Conservation (phyloP, 2,797 vertebrate species). For the Catostomus latipinnis region DNA sequence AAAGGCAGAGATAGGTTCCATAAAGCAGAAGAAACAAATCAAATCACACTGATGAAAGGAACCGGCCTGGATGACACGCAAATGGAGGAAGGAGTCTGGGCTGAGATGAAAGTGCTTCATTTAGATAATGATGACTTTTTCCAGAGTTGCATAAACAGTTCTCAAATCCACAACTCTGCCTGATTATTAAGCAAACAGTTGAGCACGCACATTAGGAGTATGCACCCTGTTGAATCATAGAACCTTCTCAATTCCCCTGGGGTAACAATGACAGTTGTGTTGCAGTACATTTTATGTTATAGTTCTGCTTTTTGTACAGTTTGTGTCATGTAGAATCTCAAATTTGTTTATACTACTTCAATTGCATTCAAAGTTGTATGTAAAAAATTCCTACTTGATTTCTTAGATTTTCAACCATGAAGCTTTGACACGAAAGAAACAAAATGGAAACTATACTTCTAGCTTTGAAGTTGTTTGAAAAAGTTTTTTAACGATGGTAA, state of each 20-base stretch:
- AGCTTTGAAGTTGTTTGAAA: too few relatives aligned
- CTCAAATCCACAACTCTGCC: conserved; percentile 46
- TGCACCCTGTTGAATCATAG: not conserved
- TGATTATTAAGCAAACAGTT: conserved; percentile 53
- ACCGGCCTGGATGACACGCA: conserved; percentile 50
- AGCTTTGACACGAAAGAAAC: too few relatives aligned
- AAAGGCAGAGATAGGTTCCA: conserved; percentile 34
- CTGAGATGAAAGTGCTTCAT: conserved; percentile 62
- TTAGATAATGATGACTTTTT: conserved; percentile 62
- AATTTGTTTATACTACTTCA: too few relatives aligned
- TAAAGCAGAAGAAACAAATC: conserved; percentile 53
- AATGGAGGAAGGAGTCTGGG: conserved; percentile 53
- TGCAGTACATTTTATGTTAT: too few relatives aligned
- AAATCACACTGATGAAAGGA: conserved; percentile 65
- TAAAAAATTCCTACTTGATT: too few relatives aligned
- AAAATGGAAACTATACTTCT: too few relatives aligned
- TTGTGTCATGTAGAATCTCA: too few relatives aligned
- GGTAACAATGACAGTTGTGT: too few relatives aligned
- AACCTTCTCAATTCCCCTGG: conserved; percentile 3
- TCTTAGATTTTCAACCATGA: too few relatives aligned
- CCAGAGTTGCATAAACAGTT: conserved; percentile 58
- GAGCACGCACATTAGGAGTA: conserved; percentile 12
- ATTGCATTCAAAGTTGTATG: too few relatives aligned
- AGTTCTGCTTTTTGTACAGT: too few relatives aligned
- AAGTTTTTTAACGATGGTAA: too few relatives aligned